Conservation (phyloP, 2,113 vertebrate species). For the Desmodus rotundus region DNA sequence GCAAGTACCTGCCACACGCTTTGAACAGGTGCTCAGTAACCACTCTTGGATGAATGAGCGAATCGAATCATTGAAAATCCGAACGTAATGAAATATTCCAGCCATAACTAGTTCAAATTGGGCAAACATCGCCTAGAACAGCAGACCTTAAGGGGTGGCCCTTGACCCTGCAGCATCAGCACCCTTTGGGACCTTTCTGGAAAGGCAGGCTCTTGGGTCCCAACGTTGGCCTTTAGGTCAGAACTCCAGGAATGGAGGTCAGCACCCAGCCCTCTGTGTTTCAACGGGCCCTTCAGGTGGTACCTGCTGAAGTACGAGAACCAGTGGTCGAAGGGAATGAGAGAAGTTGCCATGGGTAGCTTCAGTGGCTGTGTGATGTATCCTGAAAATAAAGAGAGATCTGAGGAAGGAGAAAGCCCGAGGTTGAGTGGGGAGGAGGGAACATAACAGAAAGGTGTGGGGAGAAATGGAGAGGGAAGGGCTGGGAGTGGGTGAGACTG, state of each 20-base stretch:
- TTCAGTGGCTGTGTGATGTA: neutral
- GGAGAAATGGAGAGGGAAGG: neutral
- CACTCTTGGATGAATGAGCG: neutral
- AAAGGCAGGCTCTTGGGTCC: neutral
- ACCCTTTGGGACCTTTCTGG: neutral
- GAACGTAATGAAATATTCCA: neutral
- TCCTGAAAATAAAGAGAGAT: neutral
- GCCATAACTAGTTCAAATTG: neutral
- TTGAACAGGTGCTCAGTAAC: neutral
- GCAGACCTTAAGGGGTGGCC: neutral
- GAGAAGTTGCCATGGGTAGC: neutral
- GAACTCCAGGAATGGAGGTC: neutral
- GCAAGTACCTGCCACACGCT: neutral
- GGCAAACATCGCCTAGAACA: neutral
- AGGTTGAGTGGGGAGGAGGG: slow-evolving; percentile 23
- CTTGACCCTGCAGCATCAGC: neutral
- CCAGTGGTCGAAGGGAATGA: neutral
- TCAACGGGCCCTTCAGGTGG: neutral
- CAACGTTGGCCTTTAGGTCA: neutral
- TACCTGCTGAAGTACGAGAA: neutral
- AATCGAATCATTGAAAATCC: neutral
- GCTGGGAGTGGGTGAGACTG: slow-evolving; percentile 46
- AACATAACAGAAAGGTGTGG: slow-evolving; percentile 41
- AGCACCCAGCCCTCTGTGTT: neutral
- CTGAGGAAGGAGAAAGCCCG: neutral